phyloP scores from a whole-genome alignment of 1,140 invertebrate species.

The Neodiprion virginianus region DNA sequence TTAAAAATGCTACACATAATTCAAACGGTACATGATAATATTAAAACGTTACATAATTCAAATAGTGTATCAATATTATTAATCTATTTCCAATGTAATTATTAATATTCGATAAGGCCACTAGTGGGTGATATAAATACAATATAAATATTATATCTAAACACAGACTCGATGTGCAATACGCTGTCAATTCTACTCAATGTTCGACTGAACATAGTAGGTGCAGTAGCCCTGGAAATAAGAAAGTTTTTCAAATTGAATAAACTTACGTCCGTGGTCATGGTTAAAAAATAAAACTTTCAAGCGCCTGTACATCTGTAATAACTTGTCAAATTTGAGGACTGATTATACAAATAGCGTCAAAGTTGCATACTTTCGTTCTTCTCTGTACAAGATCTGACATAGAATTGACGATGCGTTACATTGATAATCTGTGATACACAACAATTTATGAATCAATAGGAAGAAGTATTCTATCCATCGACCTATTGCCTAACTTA shows the following conservation, averaged over 20 bases:
- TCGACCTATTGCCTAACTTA: background rate
- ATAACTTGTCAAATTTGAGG: no score
- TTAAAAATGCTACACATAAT: background rate
- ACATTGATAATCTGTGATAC: background rate
- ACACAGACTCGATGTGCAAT: background rate
- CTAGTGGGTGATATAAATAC: constrained; percentile 60
- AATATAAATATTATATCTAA: constrained; percentile 52
- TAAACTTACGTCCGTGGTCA: no score
- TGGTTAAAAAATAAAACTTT: no score
- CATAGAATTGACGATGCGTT: no score
- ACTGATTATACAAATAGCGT: no score
- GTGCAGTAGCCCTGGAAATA: no score
- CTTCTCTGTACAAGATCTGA: no score
- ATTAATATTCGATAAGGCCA: constrained; percentile 57
- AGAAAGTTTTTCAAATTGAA: no score
- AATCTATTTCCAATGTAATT: constrained; percentile 43
- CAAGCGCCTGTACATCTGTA: no score
- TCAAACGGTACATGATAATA: background rate
- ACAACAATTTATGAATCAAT: background rate
- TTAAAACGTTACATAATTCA: background rate
- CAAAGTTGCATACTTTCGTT: no score
- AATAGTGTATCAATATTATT: constrained; percentile 42
- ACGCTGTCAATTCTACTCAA: no score
- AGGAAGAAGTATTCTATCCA: background rate
- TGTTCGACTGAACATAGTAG: no score